Evolutionary conservation across 2,797 vertebrate genomes (phyloP).

Genomic region (Gobio occitaniae): DNA sequence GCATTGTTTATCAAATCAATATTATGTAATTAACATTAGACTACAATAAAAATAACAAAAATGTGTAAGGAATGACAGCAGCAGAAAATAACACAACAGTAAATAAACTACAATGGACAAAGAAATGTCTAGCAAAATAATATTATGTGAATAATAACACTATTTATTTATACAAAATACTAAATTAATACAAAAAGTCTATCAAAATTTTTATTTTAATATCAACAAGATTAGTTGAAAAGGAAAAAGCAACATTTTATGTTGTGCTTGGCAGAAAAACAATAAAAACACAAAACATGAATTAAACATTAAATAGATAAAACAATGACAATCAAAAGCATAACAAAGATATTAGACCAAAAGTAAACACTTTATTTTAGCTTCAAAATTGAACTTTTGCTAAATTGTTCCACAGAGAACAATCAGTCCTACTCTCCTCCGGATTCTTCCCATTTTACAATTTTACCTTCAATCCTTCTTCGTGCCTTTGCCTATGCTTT

Average conservation of each 20-base stretch:
- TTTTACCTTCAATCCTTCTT: constrained; percentile 11
- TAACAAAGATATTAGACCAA: background rate
- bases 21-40: background rate
- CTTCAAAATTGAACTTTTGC: background rate
- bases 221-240: background rate
- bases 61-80: background rate
- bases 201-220: background rate
- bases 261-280: background rate
- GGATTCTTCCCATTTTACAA: constrained; percentile 5
- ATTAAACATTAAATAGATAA: background rate
- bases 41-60: background rate
- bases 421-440: constrained; percentile 3
- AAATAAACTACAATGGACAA: background rate
- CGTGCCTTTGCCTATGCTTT: constrained; percentile 3
- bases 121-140: background rate
- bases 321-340: background rate
- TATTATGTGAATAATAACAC: background rate
- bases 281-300: background rate
- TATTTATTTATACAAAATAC: background rate
- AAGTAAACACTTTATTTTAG: constrained; percentile 23
- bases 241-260: background rate
- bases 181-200: background rate
- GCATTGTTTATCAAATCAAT: background rate
- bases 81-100: background rate
- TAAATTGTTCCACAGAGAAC: background rate